Base-by-base conservation (phyloP, 2,113 vertebrate species). In the Osmerus mordax region DNA sequence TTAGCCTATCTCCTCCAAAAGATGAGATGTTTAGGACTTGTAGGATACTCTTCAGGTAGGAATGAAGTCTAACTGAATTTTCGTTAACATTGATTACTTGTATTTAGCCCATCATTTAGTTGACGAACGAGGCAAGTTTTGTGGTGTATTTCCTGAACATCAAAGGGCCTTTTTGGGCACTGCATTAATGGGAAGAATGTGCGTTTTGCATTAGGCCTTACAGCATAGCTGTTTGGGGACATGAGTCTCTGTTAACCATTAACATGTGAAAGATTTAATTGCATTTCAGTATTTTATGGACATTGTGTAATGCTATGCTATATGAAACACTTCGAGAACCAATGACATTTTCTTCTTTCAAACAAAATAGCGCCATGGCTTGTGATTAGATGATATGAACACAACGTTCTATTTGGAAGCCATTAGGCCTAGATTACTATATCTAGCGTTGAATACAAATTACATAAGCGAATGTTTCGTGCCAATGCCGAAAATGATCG, bases 311-410 rank as follows among this genome's bases (percentile, higher is more conserved):
- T 21, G 65, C 54, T 61, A 25, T 64, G 47, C n/a, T 74, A 71
- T 75, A 79, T 79, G 77, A 79, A 79, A 79, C 77, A 79, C 77
- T 79, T 79, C 69, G 63, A 77, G 55, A 69, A 66, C 65, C 75
- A 72, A 60, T 78, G 73, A 73, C 71, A 32, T 78, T 23, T 61
- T 36, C 53, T 67, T 67, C 67, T 65, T 65, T 76, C 62, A 62
- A 66, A 77, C 58, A 74, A 47, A 47, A 47, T 47, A 47, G 36
- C 36, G 36, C 36, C 5, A 41, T 41, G 5, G 21, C 25, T 56
- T 36, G 36, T 53, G 53, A 55, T 67, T 67, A 14, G 53, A 6
- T 51, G 14, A 58, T 67, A 54, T 62, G 28, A 47, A 12, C 9
- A 47, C 41, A 47, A 47, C 41, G 41, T 47, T 12, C 32, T 36